Conservation (phyloP, 2,797 vertebrate genomes). For the Pterois miles region DNA sequence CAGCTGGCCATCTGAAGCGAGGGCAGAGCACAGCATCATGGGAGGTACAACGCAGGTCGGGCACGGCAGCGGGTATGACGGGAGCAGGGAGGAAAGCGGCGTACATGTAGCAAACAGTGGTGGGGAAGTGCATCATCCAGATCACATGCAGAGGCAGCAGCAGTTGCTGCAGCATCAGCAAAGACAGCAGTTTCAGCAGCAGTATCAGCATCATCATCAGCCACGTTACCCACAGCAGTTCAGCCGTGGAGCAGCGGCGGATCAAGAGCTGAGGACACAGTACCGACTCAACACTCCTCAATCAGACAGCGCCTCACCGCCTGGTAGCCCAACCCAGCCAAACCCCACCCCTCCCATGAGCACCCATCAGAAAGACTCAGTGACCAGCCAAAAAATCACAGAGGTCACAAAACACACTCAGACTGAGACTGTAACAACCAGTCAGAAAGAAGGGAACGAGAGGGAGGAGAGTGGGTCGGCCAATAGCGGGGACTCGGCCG, state of each 20-base stretch:
- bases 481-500: conserved; percentile 39
- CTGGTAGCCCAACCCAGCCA: conserved; percentile 33
- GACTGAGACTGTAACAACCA: conserved; percentile 42
- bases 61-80: conserved; percentile 63
- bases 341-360: conserved; percentile 24
- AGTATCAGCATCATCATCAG: conserved; percentile 34
- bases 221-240: conserved; percentile 36
- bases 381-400: conserved; percentile 31
- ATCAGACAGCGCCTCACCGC: conserved; percentile 55
- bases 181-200: neutral
- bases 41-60: conserved; percentile 40
- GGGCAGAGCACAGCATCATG: conserved; percentile 50
- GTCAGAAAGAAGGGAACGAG: conserved; percentile 35
- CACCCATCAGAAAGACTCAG: conserved; percentile 55
- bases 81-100: conserved; percentile 54
- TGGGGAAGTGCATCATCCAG: conserved; percentile 33
- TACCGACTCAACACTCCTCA: conserved; percentile 62
- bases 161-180: neutral
- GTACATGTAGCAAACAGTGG: conserved; percentile 14
- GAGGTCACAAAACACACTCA: conserved; percentile 45
- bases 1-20: conserved; percentile 57
- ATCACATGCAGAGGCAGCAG: conserved; percentile 55
- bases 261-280: conserved; percentile 57
- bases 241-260: conserved; percentile 3
- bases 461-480: conserved; percentile 57